Evolutionary conservation across 2,888 invertebrate genomes (phyloP).

Genomic region (Eristalinus aeneus): DNA sequence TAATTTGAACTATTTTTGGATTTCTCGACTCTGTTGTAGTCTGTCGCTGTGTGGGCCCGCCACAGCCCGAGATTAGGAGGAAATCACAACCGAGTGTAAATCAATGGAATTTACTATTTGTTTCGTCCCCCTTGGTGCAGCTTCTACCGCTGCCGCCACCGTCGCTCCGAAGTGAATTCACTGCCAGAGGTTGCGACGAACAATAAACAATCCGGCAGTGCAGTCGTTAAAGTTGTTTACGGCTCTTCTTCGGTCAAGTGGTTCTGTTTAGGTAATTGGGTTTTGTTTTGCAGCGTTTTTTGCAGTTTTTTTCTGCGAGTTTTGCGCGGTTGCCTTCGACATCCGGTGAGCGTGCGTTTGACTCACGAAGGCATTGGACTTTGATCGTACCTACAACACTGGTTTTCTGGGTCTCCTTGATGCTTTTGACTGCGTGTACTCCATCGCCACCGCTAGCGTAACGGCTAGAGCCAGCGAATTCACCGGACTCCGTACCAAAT

Average conservation of each 20-base stretch:
- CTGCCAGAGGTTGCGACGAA: not conserved
- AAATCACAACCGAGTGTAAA: not conserved
- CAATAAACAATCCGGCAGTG: not conserved
- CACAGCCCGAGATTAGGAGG: not conserved
- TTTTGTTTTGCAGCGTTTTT: not conserved
- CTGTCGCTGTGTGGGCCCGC: not conserved
- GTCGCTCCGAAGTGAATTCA: not conserved
- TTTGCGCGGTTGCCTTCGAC: not conserved
- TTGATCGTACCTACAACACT: not conserved
- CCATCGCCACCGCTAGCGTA: too few relatives aligned
- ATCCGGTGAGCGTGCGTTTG: not conserved
- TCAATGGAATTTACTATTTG: not conserved
- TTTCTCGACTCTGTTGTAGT: not conserved
- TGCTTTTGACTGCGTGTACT: not conserved
- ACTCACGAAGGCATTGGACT: not conserved
- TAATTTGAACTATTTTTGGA: slow-evolving; percentile 12
- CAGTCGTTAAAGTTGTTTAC: not conserved
- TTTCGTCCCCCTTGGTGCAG: not conserved
- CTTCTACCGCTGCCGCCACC: not conserved
- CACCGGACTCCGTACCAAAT: too few relatives aligned
- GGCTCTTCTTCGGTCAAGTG: not conserved
- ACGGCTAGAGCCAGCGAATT: not conserved
- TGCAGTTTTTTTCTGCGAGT: not conserved
- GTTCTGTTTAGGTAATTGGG: not conserved
- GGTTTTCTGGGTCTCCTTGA: not conserved